phyloP scores from a whole-genome alignment of 2,113 vertebrate genomes.

The Pollachius pollachius region DNA sequence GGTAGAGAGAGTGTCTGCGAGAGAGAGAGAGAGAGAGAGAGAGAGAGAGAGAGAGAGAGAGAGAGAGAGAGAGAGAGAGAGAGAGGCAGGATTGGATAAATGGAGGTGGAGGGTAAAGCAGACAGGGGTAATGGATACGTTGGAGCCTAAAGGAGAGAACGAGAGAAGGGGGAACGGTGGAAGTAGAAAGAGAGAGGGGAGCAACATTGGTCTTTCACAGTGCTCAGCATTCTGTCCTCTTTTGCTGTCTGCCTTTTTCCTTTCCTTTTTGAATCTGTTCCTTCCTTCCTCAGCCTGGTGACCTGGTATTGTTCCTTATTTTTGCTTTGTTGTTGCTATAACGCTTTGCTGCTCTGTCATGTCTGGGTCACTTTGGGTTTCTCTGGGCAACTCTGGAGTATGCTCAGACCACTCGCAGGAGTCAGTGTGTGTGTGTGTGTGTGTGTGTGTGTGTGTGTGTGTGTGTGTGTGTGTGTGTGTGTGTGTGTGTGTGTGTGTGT shows the following conservation, averaged over 20 bases:
- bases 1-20: slow-evolving; percentile 15
- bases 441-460: no score
- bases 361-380: no score
- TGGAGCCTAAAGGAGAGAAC: slow-evolving; percentile 1
- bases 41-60: slow-evolving; percentile 9
- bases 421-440: no score
- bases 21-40: slow-evolving; percentile 1
- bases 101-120: no score
- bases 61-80: slow-evolving; percentile 21
- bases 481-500: no score
- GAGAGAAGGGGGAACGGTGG: slow-evolving; percentile 12
- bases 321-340: slow-evolving; percentile 1
- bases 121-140: no score
- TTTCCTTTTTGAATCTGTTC: neutral
- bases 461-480: no score
- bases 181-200: slow-evolving; percentile 9
- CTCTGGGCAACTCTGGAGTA: no score
- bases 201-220: neutral
- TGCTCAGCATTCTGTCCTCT: slow-evolving; percentile 1
- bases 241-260: neutral
- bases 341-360: neutral
- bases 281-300: neutral
- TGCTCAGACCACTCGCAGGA: no score
- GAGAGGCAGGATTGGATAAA: neutral
- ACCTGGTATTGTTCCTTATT: neutral